Percentiles rank a stretch among this genome's conserved stretches.
Conservation (phyloP, 1,140 invertebrate species). For the Leptopilina boulardi region DNA sequence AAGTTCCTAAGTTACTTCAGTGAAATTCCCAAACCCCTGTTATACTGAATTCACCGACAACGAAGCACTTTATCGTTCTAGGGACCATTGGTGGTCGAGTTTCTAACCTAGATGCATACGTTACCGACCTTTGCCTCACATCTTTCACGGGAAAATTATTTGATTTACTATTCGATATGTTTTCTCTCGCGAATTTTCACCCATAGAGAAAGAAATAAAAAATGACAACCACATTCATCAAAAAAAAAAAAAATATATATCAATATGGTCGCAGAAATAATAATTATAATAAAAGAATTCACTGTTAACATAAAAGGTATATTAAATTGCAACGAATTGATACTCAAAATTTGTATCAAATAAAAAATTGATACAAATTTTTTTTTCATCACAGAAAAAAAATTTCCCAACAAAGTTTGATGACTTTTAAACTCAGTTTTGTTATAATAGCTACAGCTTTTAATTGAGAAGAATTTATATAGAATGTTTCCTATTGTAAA, state of each 20-base stretch:
- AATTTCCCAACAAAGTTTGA: too few species aligned
- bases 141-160: constrained; percentile 29
- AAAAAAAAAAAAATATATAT: too few species aligned
- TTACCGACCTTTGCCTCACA: constrained; percentile 41
- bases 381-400: too few species aligned
- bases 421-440: too few species aligned
- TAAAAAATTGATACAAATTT: too few species aligned
- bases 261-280: neutral
- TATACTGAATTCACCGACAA: constrained; percentile 43
- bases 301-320: neutral
- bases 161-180: constrained; percentile 20
- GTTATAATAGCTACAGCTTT: too few species aligned
- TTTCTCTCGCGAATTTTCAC: constrained; percentile 11
- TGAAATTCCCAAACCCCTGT: constrained; percentile 46
- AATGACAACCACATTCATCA: constrained; percentile 11
- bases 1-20: constrained; percentile 49
- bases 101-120: constrained; percentile 61
- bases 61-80: constrained; percentile 53
- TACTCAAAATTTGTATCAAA: too few species aligned
- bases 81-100: constrained; percentile 54
- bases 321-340: too few species aligned
- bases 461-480: neutral
- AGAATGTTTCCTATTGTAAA: constrained; percentile 19
- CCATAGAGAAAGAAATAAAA: neutral
- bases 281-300: neutral